Evolutionary conservation across 64 coral and sea anemone species (phyloP).

Genomic region (Porites australiensis): DNA sequence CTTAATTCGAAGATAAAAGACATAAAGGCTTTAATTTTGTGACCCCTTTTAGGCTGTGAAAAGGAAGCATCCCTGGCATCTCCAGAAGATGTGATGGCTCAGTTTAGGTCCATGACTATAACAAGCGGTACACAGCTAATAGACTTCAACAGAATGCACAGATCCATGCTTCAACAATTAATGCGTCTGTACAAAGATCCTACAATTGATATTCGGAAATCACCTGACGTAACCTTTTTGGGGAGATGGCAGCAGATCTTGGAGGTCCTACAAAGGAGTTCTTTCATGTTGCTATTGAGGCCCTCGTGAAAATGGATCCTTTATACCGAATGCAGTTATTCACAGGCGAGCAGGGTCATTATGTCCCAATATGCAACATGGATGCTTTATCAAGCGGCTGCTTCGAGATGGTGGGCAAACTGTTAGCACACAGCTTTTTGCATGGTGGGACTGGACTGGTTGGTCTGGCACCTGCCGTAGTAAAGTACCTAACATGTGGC

Average conservation of each 20-base stretch:
- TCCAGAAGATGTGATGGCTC: conserved; percentile 12
- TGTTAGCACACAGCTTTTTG: conserved; percentile 64
- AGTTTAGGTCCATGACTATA: conserved; percentile 22
- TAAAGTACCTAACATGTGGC: conserved; percentile 64
- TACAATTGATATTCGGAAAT: conserved; percentile 51
- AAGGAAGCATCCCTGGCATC: not conserved
- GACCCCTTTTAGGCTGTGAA: conserved; percentile 12
- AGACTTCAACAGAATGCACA: conserved; percentile 69
- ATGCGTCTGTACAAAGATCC: conserved; percentile 80
- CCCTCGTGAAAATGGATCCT: conserved; percentile 52
- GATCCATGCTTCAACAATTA: conserved; percentile 61
- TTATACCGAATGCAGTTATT: conserved; percentile 61
- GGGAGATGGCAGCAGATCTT: conserved; percentile 70
- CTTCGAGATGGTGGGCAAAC: conserved; percentile 56
- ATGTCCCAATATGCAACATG: conserved; percentile 18
- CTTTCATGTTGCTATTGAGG: conserved; percentile 48
- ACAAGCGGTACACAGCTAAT: conserved; percentile 59
- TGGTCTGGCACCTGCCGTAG: conserved; percentile 68
- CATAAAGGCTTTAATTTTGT: conserved; percentile 14
- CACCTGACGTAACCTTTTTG: conserved; percentile 54
- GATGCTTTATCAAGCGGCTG: conserved; percentile 47
- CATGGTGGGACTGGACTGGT: conserved; percentile 45
- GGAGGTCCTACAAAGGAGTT: conserved; percentile 82
- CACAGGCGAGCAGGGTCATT: conserved; percentile 6
- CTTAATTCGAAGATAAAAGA: conserved; percentile 14